Evolutionary conservation across 2,888 invertebrate genomes (phyloP), one percentile per base, ranked within the genome.

Genomic region (Suillia variegata): DNA sequence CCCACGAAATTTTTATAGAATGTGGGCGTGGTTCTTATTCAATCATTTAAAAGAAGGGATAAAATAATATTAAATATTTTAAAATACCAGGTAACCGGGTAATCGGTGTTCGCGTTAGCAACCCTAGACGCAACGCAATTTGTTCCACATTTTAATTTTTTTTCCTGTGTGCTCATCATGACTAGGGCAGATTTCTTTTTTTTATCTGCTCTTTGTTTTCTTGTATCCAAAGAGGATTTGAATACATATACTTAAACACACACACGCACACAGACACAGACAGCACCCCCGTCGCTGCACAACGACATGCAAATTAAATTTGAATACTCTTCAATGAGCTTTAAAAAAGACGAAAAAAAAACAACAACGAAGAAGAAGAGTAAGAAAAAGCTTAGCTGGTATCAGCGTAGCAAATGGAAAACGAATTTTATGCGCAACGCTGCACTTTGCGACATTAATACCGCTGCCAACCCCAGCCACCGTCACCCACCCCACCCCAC

Each of bases 221-320:
- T 38, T 15, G 21, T 45, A 10, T 17, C 45, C 5, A 45, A 17
- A 18, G 17, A 20, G 20, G 45, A 45, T 45, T 45, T 45, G 45
- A 13, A 17, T n/a, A n/a, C n/a, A n/a, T 45, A n/a, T n/a, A 13
- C 38, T 18, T 17, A 18, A 13, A 10, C 26, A 26, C 38, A n/a
- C 38, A 38, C 6, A 38, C n/a, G 6, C 38, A 8, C 38, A 38
- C 38, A 8, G 13, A n/a, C 38, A n/a, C 38, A 10, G 20, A 2
- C 45, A 18, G 45, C 45, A 38, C 18, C 26, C 26, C 26, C 26
- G 26, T 10, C 26, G 38, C 38, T 4, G 38, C 38, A 51, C 51
- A 52, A 56, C 67, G 67, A 71, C 73, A 73, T 69, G 70, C 64
- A 73, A 74, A 74, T 74, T 73, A 68, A 74, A 73, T 73, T 74